Percentiles rank a stretch among this genome's conserved stretches.
phyloP scores from a whole-genome alignment of 2,113 vertebrate species.

The Salvelinus fontinalis region DNA sequence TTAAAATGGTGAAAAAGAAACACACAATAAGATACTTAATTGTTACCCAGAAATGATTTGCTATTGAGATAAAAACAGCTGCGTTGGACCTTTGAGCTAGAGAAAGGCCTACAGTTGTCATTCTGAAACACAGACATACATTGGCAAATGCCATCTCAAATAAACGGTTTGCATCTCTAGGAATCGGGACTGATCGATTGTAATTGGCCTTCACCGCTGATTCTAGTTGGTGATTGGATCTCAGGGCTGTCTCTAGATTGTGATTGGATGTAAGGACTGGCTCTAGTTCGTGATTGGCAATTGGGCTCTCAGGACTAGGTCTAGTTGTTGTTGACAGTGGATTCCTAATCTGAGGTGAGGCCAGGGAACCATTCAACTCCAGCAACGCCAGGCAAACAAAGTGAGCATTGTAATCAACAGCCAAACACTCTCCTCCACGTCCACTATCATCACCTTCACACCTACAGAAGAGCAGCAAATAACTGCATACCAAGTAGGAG shows the following conservation, averaged over 20 bases:
- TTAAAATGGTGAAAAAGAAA: too few species aligned
- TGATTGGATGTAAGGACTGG: not conserved
- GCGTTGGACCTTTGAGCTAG: too few species aligned
- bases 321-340: not conserved
- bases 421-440: not conserved
- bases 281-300: not conserved
- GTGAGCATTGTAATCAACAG: not conserved
- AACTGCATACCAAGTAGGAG: too few species aligned
- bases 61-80: too few species aligned
- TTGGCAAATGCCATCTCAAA: not conserved
- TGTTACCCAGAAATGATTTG: too few species aligned
- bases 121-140: not conserved
- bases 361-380: not conserved
- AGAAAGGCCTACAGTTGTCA: too few species aligned
- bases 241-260: slow-evolving; percentile 23
- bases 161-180: too few species aligned
- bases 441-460: not conserved
- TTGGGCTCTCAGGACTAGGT: not conserved
- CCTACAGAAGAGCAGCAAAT: too few species aligned
- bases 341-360: not conserved
- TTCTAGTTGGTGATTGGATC: slow-evolving; percentile 40
- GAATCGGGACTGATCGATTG: too few species aligned
- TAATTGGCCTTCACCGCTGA: slow-evolving; percentile 21
- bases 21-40: too few species aligned
- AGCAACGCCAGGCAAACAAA: not conserved